phyloP scores from a whole-genome alignment of 23 tunicate genomes.

The Ciona savignyi region DNA sequence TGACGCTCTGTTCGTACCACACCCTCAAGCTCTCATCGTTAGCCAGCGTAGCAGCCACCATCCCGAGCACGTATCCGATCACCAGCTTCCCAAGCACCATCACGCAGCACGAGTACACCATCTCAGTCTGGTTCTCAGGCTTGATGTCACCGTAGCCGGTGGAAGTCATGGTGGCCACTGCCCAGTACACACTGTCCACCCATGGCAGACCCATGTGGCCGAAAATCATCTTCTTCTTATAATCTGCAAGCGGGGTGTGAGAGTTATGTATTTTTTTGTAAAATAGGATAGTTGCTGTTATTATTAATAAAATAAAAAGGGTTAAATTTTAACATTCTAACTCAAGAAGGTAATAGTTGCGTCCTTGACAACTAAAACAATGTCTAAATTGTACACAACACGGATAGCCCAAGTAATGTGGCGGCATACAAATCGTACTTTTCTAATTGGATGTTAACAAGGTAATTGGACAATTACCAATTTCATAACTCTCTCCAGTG shows the following conservation, averaged over 20 bases:
- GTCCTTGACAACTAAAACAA: too few species aligned
- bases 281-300: not conserved
- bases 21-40: slow-evolving; percentile 82
- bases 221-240: slow-evolving; percentile 18
- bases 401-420: too few species aligned
- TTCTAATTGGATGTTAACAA: too few species aligned
- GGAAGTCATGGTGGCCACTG: slow-evolving; percentile 77
- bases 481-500: too few species aligned
- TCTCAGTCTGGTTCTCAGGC: slow-evolving; percentile 59
- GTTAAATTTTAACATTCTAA: too few species aligned
- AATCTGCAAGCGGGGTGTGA: slow-evolving; percentile 44
- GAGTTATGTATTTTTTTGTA: not conserved
- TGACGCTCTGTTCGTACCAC: slow-evolving; percentile 76
- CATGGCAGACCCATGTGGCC: slow-evolving; percentile 35
- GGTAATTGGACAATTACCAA: too few species aligned
- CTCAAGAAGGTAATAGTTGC: too few species aligned
- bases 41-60: slow-evolving; percentile 88
- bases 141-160: slow-evolving; percentile 96
- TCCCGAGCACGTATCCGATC: slow-evolving; percentile 84
- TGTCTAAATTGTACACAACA: too few species aligned
- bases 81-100: slow-evolving; percentile 75
- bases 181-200: slow-evolving; percentile 88
- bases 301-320: too few species aligned
- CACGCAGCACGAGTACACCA: slow-evolving; percentile 47
- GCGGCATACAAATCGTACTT: too few species aligned